A percentile compares a stretch with the other conserved stretches of the same genome.
Conservation (phyloP, 23 tunicate species). For the Aplidium turbinatum region DNA sequence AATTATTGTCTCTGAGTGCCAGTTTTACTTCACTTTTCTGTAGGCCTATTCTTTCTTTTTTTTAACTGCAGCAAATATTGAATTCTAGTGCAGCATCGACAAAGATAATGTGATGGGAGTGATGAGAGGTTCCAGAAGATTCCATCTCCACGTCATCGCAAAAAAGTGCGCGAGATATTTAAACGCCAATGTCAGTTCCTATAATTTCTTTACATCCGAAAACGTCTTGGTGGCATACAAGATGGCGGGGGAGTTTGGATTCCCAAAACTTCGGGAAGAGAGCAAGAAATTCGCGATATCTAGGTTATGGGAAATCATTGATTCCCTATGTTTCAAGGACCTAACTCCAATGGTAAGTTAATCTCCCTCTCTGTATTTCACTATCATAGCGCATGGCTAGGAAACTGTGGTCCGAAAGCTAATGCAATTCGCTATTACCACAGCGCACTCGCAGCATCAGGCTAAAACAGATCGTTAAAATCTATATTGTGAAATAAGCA, state of each 20-base stretch:
- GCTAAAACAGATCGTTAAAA: too few species aligned
- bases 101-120: constrained; percentile 57
- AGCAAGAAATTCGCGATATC: constrained; percentile 49
- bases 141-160: constrained; percentile 46
- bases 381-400: too few species aligned
- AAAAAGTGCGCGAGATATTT: constrained; percentile 54
- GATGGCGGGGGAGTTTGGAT: constrained; percentile 40
- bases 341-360: constrained; percentile 52
- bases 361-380: neutral
- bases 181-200: constrained; percentile 32
- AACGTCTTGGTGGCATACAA: constrained; percentile 59
- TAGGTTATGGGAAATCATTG: constrained; percentile 55
- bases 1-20: too few species aligned
- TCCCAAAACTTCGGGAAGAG: constrained; percentile 50
- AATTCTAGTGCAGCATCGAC: constrained; percentile 69
- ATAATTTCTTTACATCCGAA: constrained; percentile 39
- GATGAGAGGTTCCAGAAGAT: constrained; percentile 37
- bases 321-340: constrained; percentile 40
- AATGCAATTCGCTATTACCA: too few species aligned
- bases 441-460: too few species aligned
- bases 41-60: too few species aligned
- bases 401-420: too few species aligned
- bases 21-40: too few species aligned
- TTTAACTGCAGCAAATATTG: too few species aligned
- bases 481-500: too few species aligned